A percentile compares a stretch with the other conserved stretches of the same genome.
These are phyloP conservation scores for Zosterops hypoxanthus DNA, from an alignment of 2,113 vertebrate genomes.

Conservation along the genomic window DNA sequence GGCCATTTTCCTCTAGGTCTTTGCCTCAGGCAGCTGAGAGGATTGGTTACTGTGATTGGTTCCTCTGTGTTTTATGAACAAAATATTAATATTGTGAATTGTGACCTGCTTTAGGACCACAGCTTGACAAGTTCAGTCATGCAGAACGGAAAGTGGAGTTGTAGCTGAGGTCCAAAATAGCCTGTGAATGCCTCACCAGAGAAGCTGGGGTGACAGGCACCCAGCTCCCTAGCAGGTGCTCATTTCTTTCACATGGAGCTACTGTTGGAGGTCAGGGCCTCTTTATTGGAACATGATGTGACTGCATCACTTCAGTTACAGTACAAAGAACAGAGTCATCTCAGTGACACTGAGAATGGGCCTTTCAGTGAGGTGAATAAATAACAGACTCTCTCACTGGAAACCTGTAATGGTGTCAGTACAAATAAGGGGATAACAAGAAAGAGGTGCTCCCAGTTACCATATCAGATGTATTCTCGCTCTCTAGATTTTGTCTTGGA, in stretches of 20 bases:
- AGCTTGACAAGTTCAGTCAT: background rate
- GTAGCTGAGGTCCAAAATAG: background rate
- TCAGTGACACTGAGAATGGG: background rate
- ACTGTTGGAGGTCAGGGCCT: background rate
- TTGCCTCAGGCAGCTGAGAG: background rate
- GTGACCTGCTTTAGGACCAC: background rate
- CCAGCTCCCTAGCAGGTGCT: background rate
- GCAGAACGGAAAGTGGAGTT: background rate
- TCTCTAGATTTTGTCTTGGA: background rate
- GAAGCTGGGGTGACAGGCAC: background rate
- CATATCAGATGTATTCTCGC: rapidly evolving
- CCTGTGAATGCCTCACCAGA: background rate
- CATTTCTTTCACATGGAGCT: background rate
- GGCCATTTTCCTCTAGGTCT: background rate
- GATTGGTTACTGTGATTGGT: background rate
- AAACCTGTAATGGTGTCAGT: background rate
- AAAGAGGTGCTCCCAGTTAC: background rate
- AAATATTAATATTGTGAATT: background rate
- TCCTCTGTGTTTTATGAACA: background rate
- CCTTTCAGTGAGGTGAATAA: background rate
- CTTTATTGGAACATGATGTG: constrained; percentile 9
- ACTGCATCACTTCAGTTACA: background rate
- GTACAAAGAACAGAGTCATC: constrained; percentile 2
- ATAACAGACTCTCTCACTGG: background rate
- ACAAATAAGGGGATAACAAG: background rate